Conservation (phyloP, 2,888 invertebrate species). For the Pandemis heparana region DNA sequence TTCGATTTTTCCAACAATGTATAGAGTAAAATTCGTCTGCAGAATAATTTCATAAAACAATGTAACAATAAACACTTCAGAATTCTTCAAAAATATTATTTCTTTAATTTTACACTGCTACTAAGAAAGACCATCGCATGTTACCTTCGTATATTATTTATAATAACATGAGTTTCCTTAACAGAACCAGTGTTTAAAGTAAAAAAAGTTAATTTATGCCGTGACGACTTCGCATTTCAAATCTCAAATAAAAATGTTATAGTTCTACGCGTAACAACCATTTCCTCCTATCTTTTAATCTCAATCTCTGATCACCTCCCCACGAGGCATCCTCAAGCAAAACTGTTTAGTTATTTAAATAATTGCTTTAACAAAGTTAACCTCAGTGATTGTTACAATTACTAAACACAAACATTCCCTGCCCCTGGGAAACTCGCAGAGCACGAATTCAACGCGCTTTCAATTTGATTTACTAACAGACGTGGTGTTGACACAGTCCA, state of each 20-base stretch:
- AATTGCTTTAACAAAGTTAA: conserved; percentile 36
- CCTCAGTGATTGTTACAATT: conserved; percentile 50
- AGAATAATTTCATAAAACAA: background rate
- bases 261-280: background rate
- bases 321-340: conserved; percentile 3
- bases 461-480: conserved; percentile 58
- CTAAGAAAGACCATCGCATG: too few relatives aligned
- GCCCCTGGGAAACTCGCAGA: conserved; percentile 39
- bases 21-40: background rate
- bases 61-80: background rate
- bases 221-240: too few relatives aligned
- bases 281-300: conserved; percentile 5
- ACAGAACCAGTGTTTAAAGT: too few relatives aligned
- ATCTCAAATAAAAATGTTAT: background rate
- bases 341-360: conserved; percentile 40
- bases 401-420: conserved; percentile 49
- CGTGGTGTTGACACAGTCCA: conserved; percentile 43
- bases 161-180: too few relatives aligned
- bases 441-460: conserved; percentile 52
- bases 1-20: too few relatives aligned
- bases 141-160: too few relatives aligned
- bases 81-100: too few relatives aligned
- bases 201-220: too few relatives aligned
- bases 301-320: conserved; percentile 2
- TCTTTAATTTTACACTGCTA: too few relatives aligned